These are phyloP conservation scores for Ahaetulla prasina DNA, from an alignment of 2,113 vertebrate species.

Conservation along the genomic window DNA sequence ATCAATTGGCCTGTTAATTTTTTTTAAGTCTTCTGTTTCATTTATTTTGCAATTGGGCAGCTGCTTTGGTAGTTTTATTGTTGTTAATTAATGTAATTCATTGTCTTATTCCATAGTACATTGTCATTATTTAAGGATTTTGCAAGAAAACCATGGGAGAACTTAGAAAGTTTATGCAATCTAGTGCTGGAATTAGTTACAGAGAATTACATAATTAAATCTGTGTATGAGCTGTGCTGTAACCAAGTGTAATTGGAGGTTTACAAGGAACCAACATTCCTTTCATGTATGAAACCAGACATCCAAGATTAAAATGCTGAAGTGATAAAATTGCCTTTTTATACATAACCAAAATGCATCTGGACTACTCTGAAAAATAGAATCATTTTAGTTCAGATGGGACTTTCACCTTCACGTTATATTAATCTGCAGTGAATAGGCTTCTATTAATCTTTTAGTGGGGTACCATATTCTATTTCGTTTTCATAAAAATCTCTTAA, in stretches of 20 bases:
- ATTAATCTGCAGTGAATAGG: constrained; percentile 23
- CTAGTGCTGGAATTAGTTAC: background rate
- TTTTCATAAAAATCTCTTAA: constrained; percentile 20
- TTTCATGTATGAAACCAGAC: background rate
- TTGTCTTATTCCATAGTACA: background rate
- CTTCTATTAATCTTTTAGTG: constrained; percentile 26
- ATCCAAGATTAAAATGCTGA: background rate
- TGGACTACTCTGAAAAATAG: background rate
- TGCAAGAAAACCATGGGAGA: background rate
- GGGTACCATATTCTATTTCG: constrained; percentile 19
- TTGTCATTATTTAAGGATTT: background rate
- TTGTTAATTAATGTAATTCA: background rate
- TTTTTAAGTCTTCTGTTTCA: background rate
- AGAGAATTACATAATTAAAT: background rate
- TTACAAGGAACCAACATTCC: background rate
- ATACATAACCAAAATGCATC: background rate
- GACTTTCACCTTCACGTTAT: background rate
- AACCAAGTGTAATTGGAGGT: background rate
- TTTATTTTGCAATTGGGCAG: background rate
- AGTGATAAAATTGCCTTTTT: background rate
- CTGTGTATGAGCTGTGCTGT: background rate
- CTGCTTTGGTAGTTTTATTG: background rate
- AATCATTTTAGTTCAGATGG: background rate
- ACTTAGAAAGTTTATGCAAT: background rate
- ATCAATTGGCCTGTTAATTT: background rate